Conservation (phyloP, 2,113 vertebrate genomes). For the Paraplagusia blochii region DNA sequence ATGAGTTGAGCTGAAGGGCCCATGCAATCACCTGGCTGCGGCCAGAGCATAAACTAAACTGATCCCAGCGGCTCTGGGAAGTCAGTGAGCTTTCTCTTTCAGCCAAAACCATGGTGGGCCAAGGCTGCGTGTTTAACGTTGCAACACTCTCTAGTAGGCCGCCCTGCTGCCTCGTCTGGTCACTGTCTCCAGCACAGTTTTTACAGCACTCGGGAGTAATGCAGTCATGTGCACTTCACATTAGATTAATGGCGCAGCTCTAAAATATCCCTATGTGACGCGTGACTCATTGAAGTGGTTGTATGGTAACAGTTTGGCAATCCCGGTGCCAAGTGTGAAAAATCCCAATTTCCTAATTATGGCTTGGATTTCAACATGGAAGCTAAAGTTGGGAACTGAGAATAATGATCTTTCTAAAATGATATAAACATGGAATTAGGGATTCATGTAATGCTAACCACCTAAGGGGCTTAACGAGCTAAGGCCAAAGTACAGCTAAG, state of each 20-base stretch:
- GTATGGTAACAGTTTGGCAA: not conserved
- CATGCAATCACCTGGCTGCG: slow-evolving; percentile 31
- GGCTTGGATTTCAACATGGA: not conserved
- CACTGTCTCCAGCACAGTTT: slow-evolving; percentile 1
- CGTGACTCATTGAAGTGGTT: not conserved
- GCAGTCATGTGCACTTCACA: not conserved
- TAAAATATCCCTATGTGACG: not conserved
- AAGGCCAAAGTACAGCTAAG: not conserved
- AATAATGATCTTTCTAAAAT: no score
- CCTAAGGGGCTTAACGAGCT: not conserved
- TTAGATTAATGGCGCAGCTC: not conserved
- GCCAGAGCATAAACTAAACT: slow-evolving; percentile 14
- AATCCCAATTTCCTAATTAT: not conserved
- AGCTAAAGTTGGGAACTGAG: not conserved
- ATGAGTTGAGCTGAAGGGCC: slow-evolving; percentile 26
- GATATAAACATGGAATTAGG: no score
- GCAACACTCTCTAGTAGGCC: not conserved
- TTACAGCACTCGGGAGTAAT: not conserved
- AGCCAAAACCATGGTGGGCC: not conserved
- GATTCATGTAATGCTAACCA: not conserved
- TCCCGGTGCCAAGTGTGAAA: no score
- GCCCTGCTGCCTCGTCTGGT: not conserved
- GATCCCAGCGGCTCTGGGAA: slow-evolving; percentile 1
- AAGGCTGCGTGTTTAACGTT: not conserved
- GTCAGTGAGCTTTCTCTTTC: slow-evolving; percentile 4